Evolutionary conservation across 2,888 invertebrate genomes (phyloP).

Genomic region (Drosophila silvestris): DNA sequence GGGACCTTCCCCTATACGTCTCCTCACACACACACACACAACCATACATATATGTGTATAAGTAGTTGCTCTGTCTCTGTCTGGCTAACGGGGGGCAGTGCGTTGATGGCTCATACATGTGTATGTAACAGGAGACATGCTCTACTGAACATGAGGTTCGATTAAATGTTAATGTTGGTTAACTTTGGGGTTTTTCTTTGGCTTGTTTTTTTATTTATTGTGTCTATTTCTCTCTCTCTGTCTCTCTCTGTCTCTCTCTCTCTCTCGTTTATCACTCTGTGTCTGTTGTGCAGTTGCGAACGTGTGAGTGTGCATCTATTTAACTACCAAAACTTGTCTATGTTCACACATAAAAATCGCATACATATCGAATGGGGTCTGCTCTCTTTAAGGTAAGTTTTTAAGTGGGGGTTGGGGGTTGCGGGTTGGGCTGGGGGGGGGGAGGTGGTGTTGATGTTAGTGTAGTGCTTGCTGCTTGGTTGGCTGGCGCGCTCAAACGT

Average conservation of each 20-base stretch:
- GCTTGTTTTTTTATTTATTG: constrained; percentile 53
- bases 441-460: constrained; percentile 31
- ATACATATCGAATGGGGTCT: constrained; percentile 56
- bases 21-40: constrained; percentile 2
- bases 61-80: constrained; percentile 26
- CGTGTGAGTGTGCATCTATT: constrained; percentile 73
- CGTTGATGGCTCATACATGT: constrained; percentile 67
- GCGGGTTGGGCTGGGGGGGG: not conserved
- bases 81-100: constrained; percentile 30
- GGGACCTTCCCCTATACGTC: constrained; percentile 56
- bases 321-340: constrained; percentile 82
- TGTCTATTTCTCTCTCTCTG: constrained; percentile 20
- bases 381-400: constrained; percentile 11
- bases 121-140: constrained; percentile 83
- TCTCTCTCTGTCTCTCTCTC: constrained; percentile 15
- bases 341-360: constrained; percentile 81
- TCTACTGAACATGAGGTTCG: constrained; percentile 85
- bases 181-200: constrained; percentile 82
- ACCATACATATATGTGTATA: not conserved
- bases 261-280: constrained; percentile 7
- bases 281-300: constrained; percentile 40
- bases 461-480: constrained; percentile 66
- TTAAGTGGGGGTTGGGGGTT: not conserved
- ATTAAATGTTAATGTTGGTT: constrained; percentile 85
- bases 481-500: constrained; percentile 75